These are phyloP conservation scores for Drosophila chauvacae DNA, from an alignment of 1,140 invertebrate species.

Conservation along the genomic window DNA sequence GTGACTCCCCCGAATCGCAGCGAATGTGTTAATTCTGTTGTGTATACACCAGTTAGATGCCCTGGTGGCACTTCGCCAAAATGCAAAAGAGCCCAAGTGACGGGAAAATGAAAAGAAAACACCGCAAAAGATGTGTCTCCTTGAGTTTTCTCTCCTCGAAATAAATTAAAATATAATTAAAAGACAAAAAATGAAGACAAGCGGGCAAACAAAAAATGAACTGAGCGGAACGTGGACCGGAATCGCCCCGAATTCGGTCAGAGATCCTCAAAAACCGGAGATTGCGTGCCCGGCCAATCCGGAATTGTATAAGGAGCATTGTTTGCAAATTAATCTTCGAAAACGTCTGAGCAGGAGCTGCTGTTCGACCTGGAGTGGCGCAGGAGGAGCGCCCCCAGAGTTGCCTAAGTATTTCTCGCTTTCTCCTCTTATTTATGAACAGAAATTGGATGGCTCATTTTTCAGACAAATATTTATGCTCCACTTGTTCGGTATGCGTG, in stretches of 20 bases:
- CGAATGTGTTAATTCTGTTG: constrained; percentile 58
- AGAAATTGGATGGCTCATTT: constrained; percentile 50
- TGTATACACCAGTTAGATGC: constrained; percentile 36
- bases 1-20: constrained; percentile 24
- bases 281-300: constrained; percentile 51
- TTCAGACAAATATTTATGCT: constrained; percentile 64
- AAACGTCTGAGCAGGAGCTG: constrained; percentile 23
- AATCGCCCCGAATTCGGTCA: constrained; percentile 34
- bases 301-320: constrained; percentile 43
- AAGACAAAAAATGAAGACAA: constrained; percentile 2
- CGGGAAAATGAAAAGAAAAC: constrained; percentile 73
- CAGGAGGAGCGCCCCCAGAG: neutral
- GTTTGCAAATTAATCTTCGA: constrained; percentile 68
- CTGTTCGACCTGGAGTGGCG: neutral
- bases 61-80: neutral
- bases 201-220: constrained; percentile 30
- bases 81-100: constrained; percentile 31
- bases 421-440: constrained; percentile 46
- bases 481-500: constrained; percentile 39
- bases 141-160: constrained; percentile 24
- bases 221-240: constrained; percentile 40
- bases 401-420: constrained; percentile 17
- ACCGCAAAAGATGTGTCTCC: constrained; percentile 47
- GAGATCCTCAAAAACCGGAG: constrained; percentile 32
- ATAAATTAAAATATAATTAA: constrained; percentile 65